Evolutionary conservation across 1,140 invertebrate genomes (phyloP), one percentile per base, ranked within the genome.

Genomic region (Musca vetustissima): DNA sequence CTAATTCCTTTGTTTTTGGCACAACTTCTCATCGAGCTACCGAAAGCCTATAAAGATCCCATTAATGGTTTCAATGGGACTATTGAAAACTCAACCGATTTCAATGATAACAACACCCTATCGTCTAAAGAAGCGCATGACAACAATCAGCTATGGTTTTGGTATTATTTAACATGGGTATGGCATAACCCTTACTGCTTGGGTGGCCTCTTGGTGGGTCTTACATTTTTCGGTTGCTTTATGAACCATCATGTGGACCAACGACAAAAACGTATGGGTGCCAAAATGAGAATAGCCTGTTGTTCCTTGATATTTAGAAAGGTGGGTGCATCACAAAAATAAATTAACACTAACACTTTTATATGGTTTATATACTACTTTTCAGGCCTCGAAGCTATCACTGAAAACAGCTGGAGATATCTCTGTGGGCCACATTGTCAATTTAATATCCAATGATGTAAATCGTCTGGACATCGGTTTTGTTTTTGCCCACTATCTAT

Each of bases 361-460:
- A n/a, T 32, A 32, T 43, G n/a, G n/a, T n/a, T n/a, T n/a, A n/a
- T n/a, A n/a, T n/a, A n/a, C n/a, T n/a, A n/a, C n/a, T 13, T 36
- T 49, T 14, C 43, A 89, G 83, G 84, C 87, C 3, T 76, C 89
- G n/a, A 83, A 83, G 52, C 74, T 90, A 7, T 89, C 87, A 69
- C 84, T 83, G 64, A 87, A 85, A 0, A 88, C 92, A 0, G 73
- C 94, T 17, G 87, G 88, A 1, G 86, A 91, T 73, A 91, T 91
- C 1, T 90, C 92, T 15, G 87, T 89, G 4, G 93, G 93, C 1
- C 92, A 94, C 84, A 88, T 94, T 67, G 91, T 94, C 1, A 95
- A 95, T 83, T 81, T 94, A 4, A 85, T 95, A 52, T 92, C 92
- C 1, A 94, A 93, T 76, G 93, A 94, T 75, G 88, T 89, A 13